Evolutionary conservation across 2,888 invertebrate genomes (phyloP).

Genomic region (Incurvaria masculella): DNA sequence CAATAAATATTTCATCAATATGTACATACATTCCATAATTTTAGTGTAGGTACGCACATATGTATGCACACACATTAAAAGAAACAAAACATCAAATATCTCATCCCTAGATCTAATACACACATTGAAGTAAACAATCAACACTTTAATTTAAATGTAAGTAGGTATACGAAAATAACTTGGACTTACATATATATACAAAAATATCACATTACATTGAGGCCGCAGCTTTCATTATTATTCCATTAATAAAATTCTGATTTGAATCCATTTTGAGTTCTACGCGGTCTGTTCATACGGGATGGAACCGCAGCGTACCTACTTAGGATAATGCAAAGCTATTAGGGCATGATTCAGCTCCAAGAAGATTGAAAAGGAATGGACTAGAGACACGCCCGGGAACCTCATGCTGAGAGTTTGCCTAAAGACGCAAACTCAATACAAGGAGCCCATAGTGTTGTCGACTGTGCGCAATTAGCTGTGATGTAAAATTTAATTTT

Average conservation of each 20-base stretch:
- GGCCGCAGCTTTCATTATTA: slow-evolving; percentile 56
- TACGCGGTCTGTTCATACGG: too few relatives aligned
- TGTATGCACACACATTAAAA: too few relatives aligned
- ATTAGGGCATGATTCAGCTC: background rate
- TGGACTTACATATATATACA: slow-evolving; percentile 56
- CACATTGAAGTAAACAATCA: background rate
- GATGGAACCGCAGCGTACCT: too few relatives aligned
- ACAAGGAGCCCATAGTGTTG: too few relatives aligned
- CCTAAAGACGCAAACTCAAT: background rate
- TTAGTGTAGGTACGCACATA: background rate
- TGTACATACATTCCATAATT: background rate
- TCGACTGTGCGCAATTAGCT: too few relatives aligned
- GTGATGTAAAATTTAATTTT: too few relatives aligned
- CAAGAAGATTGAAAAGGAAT: too few relatives aligned
- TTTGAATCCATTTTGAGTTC: too few relatives aligned
- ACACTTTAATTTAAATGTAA: slow-evolving; percentile 46
- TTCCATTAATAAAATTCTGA: slow-evolving; percentile 14
- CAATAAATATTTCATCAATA: background rate
- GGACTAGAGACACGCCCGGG: too few relatives aligned
- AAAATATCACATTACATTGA: slow-evolving; percentile 57
- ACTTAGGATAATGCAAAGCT: too few relatives aligned
- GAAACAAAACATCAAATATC: background rate
- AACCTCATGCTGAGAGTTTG: background rate
- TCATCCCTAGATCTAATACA: background rate
- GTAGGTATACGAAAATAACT: slow-evolving; percentile 57